Evolutionary conservation across 2,113 vertebrate species (phyloP).

Genomic region (Sula dactylatra): DNA sequence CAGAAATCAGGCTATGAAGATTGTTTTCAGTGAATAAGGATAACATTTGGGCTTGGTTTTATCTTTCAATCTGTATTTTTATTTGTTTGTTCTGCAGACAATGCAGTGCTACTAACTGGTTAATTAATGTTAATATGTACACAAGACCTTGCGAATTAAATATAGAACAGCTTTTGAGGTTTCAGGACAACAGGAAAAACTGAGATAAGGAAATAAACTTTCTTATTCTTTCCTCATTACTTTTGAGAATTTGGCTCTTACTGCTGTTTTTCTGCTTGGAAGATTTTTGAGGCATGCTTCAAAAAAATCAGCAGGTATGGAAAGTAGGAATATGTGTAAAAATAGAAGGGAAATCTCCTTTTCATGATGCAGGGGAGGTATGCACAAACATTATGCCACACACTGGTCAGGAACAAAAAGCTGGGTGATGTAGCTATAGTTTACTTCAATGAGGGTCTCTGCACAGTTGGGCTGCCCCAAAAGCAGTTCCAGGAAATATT

Average conservation of each 20-base stretch:
- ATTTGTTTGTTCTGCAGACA: background rate
- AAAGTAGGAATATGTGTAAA: background rate
- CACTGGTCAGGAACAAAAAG: background rate
- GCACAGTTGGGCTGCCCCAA: background rate
- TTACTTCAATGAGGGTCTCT: background rate
- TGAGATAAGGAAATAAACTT: background rate
- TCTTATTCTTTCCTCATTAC: background rate
- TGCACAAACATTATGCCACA: background rate
- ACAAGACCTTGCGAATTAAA: background rate
- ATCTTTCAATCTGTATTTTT: background rate
- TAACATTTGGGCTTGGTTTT: background rate
- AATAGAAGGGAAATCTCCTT: background rate
- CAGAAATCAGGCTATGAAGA: background rate
- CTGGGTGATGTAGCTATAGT: background rate
- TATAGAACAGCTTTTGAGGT: background rate
- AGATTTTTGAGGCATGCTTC: background rate
- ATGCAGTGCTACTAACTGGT: background rate
- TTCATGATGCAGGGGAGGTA: background rate
- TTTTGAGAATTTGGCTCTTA: background rate
- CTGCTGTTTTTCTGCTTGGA: background rate
- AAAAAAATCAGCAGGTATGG: background rate
- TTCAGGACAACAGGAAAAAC: background rate
- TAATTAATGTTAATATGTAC: background rate
- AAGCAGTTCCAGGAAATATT: background rate
- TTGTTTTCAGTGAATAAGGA: background rate